These are phyloP conservation scores for Cryptotis parvus DNA, from an alignment of 2,113 vertebrate genomes.

Conservation along the genomic window DNA sequence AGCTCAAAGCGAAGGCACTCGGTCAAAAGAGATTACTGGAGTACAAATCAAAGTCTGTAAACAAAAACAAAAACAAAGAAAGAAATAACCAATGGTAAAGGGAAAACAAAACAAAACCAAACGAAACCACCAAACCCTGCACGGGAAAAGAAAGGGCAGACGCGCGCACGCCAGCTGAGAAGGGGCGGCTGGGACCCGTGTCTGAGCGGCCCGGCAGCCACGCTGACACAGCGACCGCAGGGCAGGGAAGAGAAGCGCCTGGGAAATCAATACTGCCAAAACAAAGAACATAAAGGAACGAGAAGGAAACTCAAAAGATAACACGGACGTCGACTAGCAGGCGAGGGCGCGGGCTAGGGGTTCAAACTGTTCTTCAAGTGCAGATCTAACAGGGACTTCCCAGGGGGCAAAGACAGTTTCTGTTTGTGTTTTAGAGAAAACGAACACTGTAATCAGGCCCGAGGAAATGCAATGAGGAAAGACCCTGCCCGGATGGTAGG, in stretches of 20 bases:
- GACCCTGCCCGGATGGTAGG: slow-evolving; percentile 71
- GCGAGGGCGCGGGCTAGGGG: slow-evolving; percentile 38
- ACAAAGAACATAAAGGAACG: slow-evolving; percentile 73
- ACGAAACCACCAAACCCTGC: slow-evolving; percentile 49
- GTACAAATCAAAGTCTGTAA: slow-evolving; percentile 69
- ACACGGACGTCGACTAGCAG: slow-evolving; percentile 51
- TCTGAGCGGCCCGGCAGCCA: slow-evolving; percentile 63
- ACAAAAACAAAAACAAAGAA: slow-evolving; percentile 35
- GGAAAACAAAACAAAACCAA: slow-evolving; percentile 55
- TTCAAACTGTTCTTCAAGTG: slow-evolving; percentile 66
- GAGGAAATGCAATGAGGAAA: slow-evolving; percentile 79
- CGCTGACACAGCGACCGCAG: slow-evolving; percentile 56
- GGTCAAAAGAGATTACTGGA: slow-evolving; percentile 71
- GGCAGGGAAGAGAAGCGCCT: slow-evolving; percentile 56
- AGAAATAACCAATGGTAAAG: slow-evolving; percentile 66
- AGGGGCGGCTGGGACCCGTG: slow-evolving; percentile 66
- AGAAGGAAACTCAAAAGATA: slow-evolving; percentile 77
- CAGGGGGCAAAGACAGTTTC: slow-evolving; percentile 61
- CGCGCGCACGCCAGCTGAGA: slow-evolving; percentile 51
- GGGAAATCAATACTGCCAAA: slow-evolving; percentile 71
- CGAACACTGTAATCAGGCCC: slow-evolving; percentile 70
- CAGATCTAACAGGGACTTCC: slow-evolving; percentile 52
- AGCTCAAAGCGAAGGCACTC: slow-evolving; percentile 68
- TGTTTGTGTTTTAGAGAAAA: slow-evolving; percentile 66
- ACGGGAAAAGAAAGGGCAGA: slow-evolving; percentile 76